Conservation (phyloP, 1,140 invertebrate genomes). For the Habropoda laboriosa region DNA sequence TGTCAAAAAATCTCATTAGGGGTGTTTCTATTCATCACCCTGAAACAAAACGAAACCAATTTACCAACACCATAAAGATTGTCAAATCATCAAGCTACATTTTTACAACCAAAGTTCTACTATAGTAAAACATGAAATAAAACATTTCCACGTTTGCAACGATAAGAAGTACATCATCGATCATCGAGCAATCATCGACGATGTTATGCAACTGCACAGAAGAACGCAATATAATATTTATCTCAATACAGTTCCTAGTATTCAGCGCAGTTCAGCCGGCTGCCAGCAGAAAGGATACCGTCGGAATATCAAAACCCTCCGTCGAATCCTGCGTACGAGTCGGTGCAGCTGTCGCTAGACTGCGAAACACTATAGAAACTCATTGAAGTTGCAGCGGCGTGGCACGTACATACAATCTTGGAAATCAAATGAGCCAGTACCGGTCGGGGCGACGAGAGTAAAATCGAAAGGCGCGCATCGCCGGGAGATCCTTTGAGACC, state of each 20-base stretch:
- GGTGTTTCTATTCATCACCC: no score
- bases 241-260: neutral
- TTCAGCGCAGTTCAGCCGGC: neutral
- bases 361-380: neutral
- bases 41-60: no score
- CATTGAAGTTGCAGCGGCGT: neutral
- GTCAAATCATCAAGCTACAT: no score
- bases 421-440: slow-evolving; percentile 8
- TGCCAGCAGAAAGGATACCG: neutral
- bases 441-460: neutral
- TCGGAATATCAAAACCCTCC: slow-evolving; percentile 14
- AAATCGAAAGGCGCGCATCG: neutral
- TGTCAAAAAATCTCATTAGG: no score
- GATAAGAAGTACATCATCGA: no score
- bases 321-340: neutral
- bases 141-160: no score
- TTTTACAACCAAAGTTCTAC: no score
- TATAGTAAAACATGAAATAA: no score
- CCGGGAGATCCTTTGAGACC: neutral
- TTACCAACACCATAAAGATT: no score
- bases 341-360: neutral
- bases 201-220: neutral
- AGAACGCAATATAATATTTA: neutral
- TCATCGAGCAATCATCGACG: no score
- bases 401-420: neutral